Evolutionary conservation across 2,888 invertebrate species (phyloP), one percentile per base, ranked within the genome.

Genomic region (Crepidodera aurea): DNA sequence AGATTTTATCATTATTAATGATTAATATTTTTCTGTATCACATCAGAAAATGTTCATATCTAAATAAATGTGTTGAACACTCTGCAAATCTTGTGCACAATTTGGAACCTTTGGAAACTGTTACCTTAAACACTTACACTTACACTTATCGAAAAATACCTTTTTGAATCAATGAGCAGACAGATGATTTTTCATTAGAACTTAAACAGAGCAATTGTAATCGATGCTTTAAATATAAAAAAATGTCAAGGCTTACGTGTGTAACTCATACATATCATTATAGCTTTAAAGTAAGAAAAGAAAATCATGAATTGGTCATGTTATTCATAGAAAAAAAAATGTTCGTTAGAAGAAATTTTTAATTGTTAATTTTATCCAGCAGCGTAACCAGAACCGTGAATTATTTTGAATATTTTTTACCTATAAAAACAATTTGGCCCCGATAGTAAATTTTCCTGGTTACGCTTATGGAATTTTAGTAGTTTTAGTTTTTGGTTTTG

Each of bases 261-360:
- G 75, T 73, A 77, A 71, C 74, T 76, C 73, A 79, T 79, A 79
- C 79, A 80, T 80, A 80, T 80, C 80, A 79, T 27, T 69, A 77
- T 78, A 79, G 80, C 79, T 80, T 79, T 79, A 79, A 77, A 62
- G 34, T 57, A 48, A 50, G 54, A n/a, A 50, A 44, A 29, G 37
- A 39, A 51, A 51, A 55, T 57, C 51, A 12, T 57, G 25, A 39
- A 19, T 15, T 25, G 39, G 27, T 57, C 29, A 19, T 62, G 57
- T 62, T 56, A 46, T 39, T 53, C 39, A 55, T 50, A 51, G 50
- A 59, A 42, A 58, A 56, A 55, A n/a, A 7, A 19, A 46, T 22
- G 48, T 46, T 37, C 5, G 5, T 22, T 29, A 22, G 34, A 13
- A 10, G 22, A 19, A 13, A 48, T 29, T 22, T 46, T 56, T 34